Percentiles rank a stretch among this genome's conserved stretches.
phyloP scores from a whole-genome alignment of 2,797 vertebrate genomes.

The Sternarchorhynchus goeldii region DNA sequence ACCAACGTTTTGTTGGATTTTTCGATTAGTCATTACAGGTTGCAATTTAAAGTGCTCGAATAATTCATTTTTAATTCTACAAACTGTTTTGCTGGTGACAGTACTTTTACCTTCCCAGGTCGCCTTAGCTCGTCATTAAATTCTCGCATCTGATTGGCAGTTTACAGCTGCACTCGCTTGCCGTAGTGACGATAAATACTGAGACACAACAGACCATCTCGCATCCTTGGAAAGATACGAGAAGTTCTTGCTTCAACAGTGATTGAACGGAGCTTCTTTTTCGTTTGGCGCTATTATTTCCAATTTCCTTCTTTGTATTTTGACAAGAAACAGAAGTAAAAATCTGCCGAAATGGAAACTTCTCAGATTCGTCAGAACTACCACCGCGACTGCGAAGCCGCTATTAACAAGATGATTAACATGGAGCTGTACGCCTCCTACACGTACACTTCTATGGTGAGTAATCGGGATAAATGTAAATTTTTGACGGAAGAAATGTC shows the following conservation, averaged over 20 bases:
- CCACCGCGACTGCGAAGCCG: conserved; percentile 80
- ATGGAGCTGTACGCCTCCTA: conserved; percentile 80
- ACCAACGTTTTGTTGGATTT: too few relatives aligned
- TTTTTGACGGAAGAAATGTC: background rate
- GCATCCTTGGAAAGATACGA: background rate
- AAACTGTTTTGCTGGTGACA: too few relatives aligned
- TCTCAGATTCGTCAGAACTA: conserved; percentile 82
- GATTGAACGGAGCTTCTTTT: conserved; percentile 75
- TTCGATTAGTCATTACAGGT: too few relatives aligned
- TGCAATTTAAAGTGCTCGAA: too few relatives aligned
- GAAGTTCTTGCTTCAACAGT: conserved; percentile 81
- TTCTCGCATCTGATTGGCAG: conserved; percentile 41
- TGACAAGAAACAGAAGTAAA: background rate
- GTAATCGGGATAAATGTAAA: background rate
- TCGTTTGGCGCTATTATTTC: background rate
- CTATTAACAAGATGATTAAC: conserved; percentile 82
- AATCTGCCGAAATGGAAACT: conserved; percentile 69
- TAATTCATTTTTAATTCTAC: too few relatives aligned
- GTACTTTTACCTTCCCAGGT: too few relatives aligned
- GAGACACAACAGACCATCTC: fast-evolving
- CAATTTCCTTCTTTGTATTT: background rate
- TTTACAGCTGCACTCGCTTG: conserved; percentile 1
- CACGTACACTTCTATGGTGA: conserved; percentile 77
- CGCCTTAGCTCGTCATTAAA: too few relatives aligned
- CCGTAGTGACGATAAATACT: conserved; percentile 50